Conservation (phyloP, 1,140 invertebrate genomes). For the Dendroctonus valens region DNA sequence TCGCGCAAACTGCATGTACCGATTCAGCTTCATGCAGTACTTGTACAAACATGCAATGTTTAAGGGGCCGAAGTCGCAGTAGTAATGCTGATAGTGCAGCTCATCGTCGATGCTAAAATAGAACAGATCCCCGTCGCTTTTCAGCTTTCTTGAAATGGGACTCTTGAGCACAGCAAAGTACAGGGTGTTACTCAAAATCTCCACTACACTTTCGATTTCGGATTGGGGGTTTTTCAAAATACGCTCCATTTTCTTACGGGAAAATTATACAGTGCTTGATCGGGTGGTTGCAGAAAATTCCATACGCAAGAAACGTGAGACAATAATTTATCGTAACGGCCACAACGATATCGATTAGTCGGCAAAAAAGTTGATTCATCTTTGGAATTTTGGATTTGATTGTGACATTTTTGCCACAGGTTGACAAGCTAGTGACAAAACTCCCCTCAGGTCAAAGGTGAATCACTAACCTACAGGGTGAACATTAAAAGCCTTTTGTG, state of each 20-base stretch:
- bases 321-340: slow-evolving; percentile 47
- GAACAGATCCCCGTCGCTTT: slow-evolving; percentile 58
- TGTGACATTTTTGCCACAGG: slow-evolving; percentile 22
- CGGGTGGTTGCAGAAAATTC: slow-evolving; percentile 41
- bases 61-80: slow-evolving; percentile 79
- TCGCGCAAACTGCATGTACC: slow-evolving; percentile 59
- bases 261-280: slow-evolving; percentile 41
- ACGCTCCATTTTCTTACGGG: slow-evolving; percentile 35
- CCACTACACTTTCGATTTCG: slow-evolving; percentile 40
- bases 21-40: slow-evolving; percentile 71
- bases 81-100: slow-evolving; percentile 74
- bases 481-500: too few relatives aligned
- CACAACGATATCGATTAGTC: slow-evolving; percentile 43
- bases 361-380: slow-evolving; percentile 43
- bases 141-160: slow-evolving; percentile 49
- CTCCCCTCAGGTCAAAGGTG: too few relatives aligned
- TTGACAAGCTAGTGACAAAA: too few relatives aligned
- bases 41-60: slow-evolving; percentile 74
- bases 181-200: slow-evolving; percentile 43
- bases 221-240: slow-evolving; percentile 28
- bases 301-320: slow-evolving; percentile 43
- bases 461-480: too few relatives aligned
- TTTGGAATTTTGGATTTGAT: slow-evolving; percentile 44
- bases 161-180: slow-evolving; percentile 46
- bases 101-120: slow-evolving; percentile 72